A percentile compares a stretch with the other conserved stretches of the same genome.
These are phyloP conservation scores for Tyria jacobaeae DNA, from an alignment of 2,888 invertebrate genomes.

Conservation along the genomic window DNA sequence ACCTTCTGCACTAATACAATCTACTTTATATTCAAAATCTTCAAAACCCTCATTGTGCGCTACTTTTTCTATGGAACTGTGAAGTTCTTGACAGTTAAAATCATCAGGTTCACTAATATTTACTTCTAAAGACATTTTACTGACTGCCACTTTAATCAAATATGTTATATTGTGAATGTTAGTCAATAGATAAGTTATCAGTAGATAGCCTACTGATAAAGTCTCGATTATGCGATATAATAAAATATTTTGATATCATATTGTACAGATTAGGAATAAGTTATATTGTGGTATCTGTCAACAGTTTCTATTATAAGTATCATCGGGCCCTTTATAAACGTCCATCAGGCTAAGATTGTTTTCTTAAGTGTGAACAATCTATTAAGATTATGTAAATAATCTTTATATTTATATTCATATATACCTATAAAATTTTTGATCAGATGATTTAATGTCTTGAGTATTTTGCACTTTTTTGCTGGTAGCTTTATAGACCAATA, in stretches of 20 bases:
- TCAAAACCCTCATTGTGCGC: slow-evolving; percentile 62
- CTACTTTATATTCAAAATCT: slow-evolving; percentile 74
- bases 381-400: too few species aligned
- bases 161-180: slow-evolving; percentile 33
- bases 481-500: too few species aligned
- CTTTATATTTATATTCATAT: too few species aligned
- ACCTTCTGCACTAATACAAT: slow-evolving; percentile 70
- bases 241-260: slow-evolving; percentile 13
- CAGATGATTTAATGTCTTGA: too few species aligned
- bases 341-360: too few species aligned
- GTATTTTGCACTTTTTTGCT: too few species aligned
- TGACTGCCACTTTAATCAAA: slow-evolving; percentile 26
- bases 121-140: slow-evolving; percentile 77
- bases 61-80: slow-evolving; percentile 65
- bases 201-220: slow-evolving; percentile 49
- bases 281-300: not conserved
- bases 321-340: not conserved
- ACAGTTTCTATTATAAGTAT: not conserved
- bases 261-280: slow-evolving; percentile 1
- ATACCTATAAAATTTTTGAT: too few species aligned
- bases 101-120: slow-evolving; percentile 80
- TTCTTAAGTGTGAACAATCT: too few species aligned
- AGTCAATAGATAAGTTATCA: slow-evolving; percentile 54
- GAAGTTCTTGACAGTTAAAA: slow-evolving; percentile 73
- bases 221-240: slow-evolving; percentile 20